Conservation (phyloP, 2,888 invertebrate genomes). For the Aromia moschata region DNA sequence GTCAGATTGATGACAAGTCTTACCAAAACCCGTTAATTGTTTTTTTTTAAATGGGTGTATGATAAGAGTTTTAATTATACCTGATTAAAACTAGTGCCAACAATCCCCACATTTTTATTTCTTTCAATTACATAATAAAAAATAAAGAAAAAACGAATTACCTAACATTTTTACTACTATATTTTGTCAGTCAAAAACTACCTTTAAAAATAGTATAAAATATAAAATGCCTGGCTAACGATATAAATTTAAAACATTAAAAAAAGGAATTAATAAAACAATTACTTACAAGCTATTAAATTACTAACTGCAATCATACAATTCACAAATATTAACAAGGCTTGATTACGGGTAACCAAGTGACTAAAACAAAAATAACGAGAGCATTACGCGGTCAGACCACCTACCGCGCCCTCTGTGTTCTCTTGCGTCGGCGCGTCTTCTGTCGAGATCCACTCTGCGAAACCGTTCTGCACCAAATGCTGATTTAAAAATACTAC, state of each 20-base stretch:
- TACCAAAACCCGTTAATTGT: no score
- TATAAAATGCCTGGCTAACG: constrained; percentile 40
- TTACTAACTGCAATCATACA: constrained; percentile 35
- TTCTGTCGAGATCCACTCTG: constrained; percentile 71
- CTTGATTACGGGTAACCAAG: constrained; percentile 47
- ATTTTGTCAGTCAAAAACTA: constrained; percentile 37
- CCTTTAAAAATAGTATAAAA: constrained; percentile 35
- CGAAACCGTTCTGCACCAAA: constrained; percentile 84
- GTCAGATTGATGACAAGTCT: no score
- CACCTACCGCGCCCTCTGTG: constrained; percentile 37
- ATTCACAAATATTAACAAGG: constrained; percentile 43
- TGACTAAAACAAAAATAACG: constrained; percentile 45
- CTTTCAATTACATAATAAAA: background rate
- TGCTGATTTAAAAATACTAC: constrained; percentile 87
- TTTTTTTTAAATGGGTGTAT: no score
- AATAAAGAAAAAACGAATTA: background rate
- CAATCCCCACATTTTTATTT: background rate
- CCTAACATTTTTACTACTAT: constrained; percentile 24
- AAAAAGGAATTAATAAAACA: constrained; percentile 31
- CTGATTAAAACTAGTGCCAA: background rate
- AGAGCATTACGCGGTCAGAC: constrained; percentile 32
- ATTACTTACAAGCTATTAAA: constrained; percentile 29
- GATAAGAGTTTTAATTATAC: background rate
- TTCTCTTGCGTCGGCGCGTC: constrained; percentile 31
- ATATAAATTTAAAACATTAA: constrained; percentile 35